Base-by-base conservation (phyloP, 2,113 vertebrate species). In the Ginglymostoma cirratum region DNA sequence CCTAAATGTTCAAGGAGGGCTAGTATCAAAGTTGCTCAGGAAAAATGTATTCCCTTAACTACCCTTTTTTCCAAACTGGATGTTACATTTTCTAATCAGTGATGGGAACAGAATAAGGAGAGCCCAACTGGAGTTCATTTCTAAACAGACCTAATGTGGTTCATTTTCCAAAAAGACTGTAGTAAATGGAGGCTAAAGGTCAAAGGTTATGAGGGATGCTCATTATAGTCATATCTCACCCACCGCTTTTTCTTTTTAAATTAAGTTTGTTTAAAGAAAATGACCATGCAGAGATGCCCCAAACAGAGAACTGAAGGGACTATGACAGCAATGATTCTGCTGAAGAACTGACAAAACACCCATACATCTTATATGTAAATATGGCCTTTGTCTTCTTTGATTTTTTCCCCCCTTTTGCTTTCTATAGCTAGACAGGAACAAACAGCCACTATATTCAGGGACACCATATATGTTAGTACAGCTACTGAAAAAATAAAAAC, bases 401-500 rank as follows among this genome's bases (percentile, higher is more conserved):
- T 38, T 65, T 66, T 38, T 65, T 66, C 66, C 38, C 55, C 30
- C 89, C 42, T 86, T 66, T 96, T 83, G 48, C 97, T 96, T 96
- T 96, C 95, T 89, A 72, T 52, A 96, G 65, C 96, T 96, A 97
- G 95, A 96, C 97, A 95, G 97, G 96, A 69, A 97, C 96, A 97
- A 96, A 97, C 97, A 97, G 96, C 96, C 97, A 97, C 97, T 97
- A 97, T 96, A 97, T 97, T 96, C 96, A 83, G 96, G 97, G 97
- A 97, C 96, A 97, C 96, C 69, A 95, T 45, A 93, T 93, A 93
- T 97, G 97, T 96, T 97, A 96, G 96, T 96, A 97, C 96, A 96
- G 96, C 97, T 96, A 96, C 95, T 92, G 85, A 96, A 96, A 97
- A 96, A 97, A 97, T 97, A 96, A 61, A 96, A 92, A 70, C 72